Conservation (phyloP, 2,113 vertebrate genomes). For the Oncorhynchus mykiss region DNA sequence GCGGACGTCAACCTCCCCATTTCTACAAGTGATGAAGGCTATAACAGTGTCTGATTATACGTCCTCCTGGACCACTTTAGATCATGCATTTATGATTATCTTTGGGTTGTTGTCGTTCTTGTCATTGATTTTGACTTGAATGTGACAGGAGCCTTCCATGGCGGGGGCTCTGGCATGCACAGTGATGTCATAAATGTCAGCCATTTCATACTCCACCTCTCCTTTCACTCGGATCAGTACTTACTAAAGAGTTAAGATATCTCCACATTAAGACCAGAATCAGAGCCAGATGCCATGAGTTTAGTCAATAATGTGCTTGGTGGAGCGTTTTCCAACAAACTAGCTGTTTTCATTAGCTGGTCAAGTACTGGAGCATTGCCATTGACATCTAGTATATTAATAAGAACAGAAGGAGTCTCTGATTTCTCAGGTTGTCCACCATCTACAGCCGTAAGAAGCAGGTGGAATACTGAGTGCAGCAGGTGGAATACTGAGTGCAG, state of each 20-base stretch:
- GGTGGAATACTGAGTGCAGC: conserved; percentile 57
- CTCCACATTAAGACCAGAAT: conserved; percentile 74
- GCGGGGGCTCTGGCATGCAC: conserved; percentile 77
- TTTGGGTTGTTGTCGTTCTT: conserved; percentile 83
- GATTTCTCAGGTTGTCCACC: conserved; percentile 73
- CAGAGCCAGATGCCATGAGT: conserved; percentile 78
- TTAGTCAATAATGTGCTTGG: conserved; percentile 67
- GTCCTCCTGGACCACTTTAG: conserved; percentile 73
- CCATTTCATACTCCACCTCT: conserved; percentile 77
- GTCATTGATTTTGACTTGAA: conserved; percentile 79
- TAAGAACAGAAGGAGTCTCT: conserved; percentile 67
- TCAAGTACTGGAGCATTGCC: conserved; percentile 81
- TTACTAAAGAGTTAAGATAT: conserved; percentile 61
- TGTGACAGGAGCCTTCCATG: conserved; percentile 75
- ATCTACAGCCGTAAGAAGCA: conserved; percentile 76
- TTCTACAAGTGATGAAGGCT: conserved; percentile 74
- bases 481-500: conserved; percentile 61
- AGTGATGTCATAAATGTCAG: conserved; percentile 70
- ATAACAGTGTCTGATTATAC: conserved; percentile 72
- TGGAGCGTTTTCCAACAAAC: conserved; percentile 72
- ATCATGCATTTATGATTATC: conserved; percentile 72
- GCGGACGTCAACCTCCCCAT: conserved; percentile 71
- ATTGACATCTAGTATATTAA: conserved; percentile 79
- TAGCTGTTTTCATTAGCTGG: conserved; percentile 69
- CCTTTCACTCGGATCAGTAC: conserved; percentile 68